These are phyloP conservation scores for Spea multiplicata DNA, from an alignment of 2,113 vertebrate species.

Conservation along the genomic window DNA sequence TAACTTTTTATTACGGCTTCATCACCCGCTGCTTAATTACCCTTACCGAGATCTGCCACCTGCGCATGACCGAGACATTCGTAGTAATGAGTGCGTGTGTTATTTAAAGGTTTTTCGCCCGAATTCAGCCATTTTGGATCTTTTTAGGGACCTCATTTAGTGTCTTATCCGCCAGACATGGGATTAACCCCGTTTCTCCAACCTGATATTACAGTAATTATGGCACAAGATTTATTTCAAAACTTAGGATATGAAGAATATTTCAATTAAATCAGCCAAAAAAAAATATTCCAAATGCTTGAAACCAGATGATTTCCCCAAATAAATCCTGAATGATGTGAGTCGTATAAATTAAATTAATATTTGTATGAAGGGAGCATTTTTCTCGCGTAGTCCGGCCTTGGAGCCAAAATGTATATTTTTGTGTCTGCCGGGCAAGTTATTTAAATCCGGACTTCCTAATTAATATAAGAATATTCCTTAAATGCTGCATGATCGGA, in stretches of 20 bases:
- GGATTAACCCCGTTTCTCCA: not conserved
- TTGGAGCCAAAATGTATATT: not conserved
- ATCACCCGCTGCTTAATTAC: not conserved
- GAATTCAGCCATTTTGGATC: not conserved
- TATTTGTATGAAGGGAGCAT: not conserved
- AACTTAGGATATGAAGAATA: not conserved
- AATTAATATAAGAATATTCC: not conserved
- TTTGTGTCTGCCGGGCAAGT: not conserved
- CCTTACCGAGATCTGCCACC: not conserved
- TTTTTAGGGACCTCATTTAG: not conserved
- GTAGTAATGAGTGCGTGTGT: constrained; percentile 4
- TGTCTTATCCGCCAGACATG: not conserved
- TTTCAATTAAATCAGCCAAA: not conserved
- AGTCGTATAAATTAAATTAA: not conserved
- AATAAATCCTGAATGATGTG: not conserved
- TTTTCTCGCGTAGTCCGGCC: not conserved
- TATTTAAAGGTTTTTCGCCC: not conserved
- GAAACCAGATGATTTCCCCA: not conserved
- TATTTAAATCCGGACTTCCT: not conserved
- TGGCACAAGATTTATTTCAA: not conserved
- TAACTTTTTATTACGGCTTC: not conserved
- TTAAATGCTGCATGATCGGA: not conserved
- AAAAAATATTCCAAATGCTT: not conserved
- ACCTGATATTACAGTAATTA: not conserved
- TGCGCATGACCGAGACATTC: not conserved